A percentile compares a stretch with the other conserved stretches of the same genome.
Conservation (phyloP, 2,113 vertebrate genomes). For the Ariopsis seemanni region DNA sequence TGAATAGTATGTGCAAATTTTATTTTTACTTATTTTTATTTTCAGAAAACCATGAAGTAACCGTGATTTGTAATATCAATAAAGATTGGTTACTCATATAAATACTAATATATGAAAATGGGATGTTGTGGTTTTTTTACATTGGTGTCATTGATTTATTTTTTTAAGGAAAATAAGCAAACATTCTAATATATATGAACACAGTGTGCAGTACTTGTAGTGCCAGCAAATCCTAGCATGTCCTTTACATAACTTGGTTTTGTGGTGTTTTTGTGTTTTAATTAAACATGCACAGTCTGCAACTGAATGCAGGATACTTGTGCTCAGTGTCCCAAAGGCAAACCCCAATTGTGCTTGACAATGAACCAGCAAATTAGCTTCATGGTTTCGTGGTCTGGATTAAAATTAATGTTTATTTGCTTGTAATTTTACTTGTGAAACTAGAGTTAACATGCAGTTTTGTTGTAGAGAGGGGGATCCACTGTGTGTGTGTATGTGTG, state of each 20-base stretch:
- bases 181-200: slow-evolving; percentile 6
- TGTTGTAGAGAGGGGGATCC: background rate
- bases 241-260: background rate
- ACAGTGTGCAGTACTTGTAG: background rate
- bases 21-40: background rate
- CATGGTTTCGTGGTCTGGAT: background rate
- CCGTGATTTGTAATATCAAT: background rate
- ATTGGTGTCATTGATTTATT: background rate
- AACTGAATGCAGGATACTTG: background rate
- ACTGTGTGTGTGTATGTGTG: too few relatives aligned
- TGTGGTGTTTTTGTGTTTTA: background rate
- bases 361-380: background rate
- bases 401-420: background rate
- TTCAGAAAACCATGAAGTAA: background rate
- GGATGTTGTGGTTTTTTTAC: background rate
- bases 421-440: background rate
- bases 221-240: background rate
- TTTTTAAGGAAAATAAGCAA: background rate
- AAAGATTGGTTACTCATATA: background rate
- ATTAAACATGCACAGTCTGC: background rate
- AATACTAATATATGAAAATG: background rate
- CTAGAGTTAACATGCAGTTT: background rate
- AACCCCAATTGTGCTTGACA: background rate
- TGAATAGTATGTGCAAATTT: background rate
- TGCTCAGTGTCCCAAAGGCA: background rate